A percentile compares a stretch with the other conserved stretches of the same genome.
Conservation (phyloP, 2,888 invertebrate species). For the Phrixothrix hirtus region DNA sequence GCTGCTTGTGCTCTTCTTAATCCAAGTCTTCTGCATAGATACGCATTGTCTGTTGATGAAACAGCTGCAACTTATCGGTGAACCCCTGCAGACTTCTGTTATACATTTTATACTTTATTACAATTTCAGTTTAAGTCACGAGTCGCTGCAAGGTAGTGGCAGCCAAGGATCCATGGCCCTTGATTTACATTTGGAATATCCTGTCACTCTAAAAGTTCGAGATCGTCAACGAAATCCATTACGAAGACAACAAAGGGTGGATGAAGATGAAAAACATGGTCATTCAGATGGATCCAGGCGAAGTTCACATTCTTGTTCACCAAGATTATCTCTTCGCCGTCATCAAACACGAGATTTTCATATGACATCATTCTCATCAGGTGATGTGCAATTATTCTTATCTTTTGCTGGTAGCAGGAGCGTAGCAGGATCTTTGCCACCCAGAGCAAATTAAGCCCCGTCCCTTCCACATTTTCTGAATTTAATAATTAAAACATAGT, state of each 20-base stretch:
- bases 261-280: constrained; percentile 65
- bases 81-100: too few species aligned
- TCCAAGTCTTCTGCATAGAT: constrained; percentile 70
- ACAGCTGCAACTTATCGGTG: constrained; percentile 57
- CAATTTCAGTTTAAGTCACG: constrained; percentile 53
- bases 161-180: constrained; percentile 75
- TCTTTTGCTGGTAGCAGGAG: too few species aligned
- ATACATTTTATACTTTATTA: too few species aligned
- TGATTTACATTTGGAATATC: constrained; percentile 71
- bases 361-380: constrained; percentile 22
- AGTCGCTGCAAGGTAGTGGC: constrained; percentile 62
- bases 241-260: constrained; percentile 74
- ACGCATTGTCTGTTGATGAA: constrained; percentile 83
- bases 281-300: constrained; percentile 40
- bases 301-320: constrained; percentile 52
- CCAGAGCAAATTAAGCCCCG: too few species aligned
- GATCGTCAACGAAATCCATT: constrained; percentile 74
- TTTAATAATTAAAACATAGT: too few species aligned
- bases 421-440: too few species aligned
- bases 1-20: constrained; percentile 63
- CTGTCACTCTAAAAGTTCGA: constrained; percentile 60
- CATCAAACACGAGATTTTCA: constrained; percentile 39
- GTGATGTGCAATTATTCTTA: too few species aligned
- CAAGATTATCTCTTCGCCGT: constrained; percentile 49
- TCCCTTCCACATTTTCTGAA: too few species aligned